Evolutionary conservation across 2,888 invertebrate genomes (phyloP).

Genomic region (Pseudococcus viburni): DNA sequence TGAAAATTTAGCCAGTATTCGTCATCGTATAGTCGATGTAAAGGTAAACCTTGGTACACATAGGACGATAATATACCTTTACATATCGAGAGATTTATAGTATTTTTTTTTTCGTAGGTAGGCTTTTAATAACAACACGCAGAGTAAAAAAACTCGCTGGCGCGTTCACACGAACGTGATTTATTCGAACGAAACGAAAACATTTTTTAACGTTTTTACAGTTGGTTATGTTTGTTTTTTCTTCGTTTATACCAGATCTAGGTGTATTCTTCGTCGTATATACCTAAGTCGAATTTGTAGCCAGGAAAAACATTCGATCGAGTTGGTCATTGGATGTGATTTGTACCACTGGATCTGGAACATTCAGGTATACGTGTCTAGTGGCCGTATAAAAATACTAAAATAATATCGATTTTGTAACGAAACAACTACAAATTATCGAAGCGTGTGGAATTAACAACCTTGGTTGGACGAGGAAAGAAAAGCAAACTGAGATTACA

Average conservation of each 20-base stretch:
- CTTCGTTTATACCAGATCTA: neutral
- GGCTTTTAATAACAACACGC: constrained; percentile 47
- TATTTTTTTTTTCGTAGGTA: constrained; percentile 32
- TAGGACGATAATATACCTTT: neutral
- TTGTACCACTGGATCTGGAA: neutral
- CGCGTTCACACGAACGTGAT: constrained; percentile 47
- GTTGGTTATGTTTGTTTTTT: constrained; percentile 37
- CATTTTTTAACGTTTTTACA: constrained; percentile 25
- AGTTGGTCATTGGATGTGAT: neutral
- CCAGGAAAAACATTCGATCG: neutral
- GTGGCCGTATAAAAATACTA: constrained; percentile 10
- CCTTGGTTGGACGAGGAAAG: neutral
- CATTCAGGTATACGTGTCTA: neutral
- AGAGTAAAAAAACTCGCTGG: constrained; percentile 40
- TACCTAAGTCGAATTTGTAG: neutral
- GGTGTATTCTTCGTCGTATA: neutral
- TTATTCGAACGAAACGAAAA: constrained; percentile 41
- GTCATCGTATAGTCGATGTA: neutral
- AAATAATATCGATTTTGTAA: constrained; percentile 30
- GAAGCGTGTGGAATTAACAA: constrained; percentile 24
- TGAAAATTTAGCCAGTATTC: constrained; percentile 32
- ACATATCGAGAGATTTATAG: constrained; percentile 33
- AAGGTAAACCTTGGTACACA: neutral
- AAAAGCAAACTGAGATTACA: neutral
- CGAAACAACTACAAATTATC: constrained; percentile 10